phyloP scores from a whole-genome alignment of 1,140 invertebrate genomes.

The Polypedilum vanderplanki region DNA sequence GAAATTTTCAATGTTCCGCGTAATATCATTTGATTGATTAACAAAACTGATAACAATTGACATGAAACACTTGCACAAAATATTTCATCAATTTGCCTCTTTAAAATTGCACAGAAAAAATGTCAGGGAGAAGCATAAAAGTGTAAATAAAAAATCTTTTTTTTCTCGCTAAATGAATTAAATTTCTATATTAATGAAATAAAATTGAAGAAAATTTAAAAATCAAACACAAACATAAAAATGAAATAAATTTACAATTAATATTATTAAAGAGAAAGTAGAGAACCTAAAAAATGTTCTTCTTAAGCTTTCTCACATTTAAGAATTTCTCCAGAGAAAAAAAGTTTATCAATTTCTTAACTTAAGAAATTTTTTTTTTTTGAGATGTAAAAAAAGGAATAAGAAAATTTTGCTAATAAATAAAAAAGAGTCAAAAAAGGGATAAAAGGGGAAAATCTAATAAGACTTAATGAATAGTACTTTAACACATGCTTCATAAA shows the following conservation, averaged over 20 bases:
- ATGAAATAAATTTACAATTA: neutral
- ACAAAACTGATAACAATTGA: too few species aligned
- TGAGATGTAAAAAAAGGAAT: too few species aligned
- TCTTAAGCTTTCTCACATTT: neutral
- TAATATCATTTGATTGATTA: too few species aligned
- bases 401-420: neutral
- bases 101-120: too few species aligned
- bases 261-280: neutral
- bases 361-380: neutral
- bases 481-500: neutral
- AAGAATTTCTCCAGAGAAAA: neutral
- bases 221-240: conserved; percentile 19
- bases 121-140: too few species aligned
- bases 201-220: neutral
- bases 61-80: too few species aligned
- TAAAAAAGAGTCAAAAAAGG: neutral
- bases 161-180: too few species aligned
- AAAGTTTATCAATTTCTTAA: neutral
- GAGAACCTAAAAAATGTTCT: neutral
- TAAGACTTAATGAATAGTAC: conserved; percentile 13
- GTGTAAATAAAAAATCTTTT: too few species aligned
- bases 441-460: neutral
- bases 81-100: too few species aligned
- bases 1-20: too few species aligned
- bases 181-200: too few species aligned